Evolutionary conservation across 2,797 vertebrate genomes (phyloP).

Genomic region (Molossus molossus): DNA sequence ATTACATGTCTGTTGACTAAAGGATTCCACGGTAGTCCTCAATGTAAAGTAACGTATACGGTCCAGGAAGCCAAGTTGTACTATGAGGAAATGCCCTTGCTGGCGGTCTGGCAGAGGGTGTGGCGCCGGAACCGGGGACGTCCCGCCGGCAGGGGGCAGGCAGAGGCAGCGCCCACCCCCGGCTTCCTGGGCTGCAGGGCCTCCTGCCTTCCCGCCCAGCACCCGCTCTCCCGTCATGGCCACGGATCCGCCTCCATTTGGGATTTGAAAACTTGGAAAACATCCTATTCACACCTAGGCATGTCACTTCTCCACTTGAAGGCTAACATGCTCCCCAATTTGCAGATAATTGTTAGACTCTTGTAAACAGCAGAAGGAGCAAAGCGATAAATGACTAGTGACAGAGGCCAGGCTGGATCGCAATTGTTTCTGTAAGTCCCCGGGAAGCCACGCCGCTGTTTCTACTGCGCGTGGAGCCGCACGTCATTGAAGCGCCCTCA

Average conservation of each 20-base stretch:
- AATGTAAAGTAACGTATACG: too few relatives aligned
- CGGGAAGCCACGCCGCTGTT: constrained; percentile 63
- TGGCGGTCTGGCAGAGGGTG: accelerated
- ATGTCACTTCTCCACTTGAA: background rate
- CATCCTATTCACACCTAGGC: constrained; percentile 45
- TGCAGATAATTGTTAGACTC: constrained; percentile 45
- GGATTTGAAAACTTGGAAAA: background rate
- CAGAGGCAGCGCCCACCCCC: accelerated
- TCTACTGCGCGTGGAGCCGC: background rate
- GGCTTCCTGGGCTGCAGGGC: accelerated
- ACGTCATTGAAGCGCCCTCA: background rate
- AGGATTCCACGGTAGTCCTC: background rate
- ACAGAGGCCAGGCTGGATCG: constrained; percentile 73
- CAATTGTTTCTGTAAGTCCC: constrained; percentile 73
- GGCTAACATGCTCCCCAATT: constrained; percentile 18
- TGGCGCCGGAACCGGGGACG: too few relatives aligned
- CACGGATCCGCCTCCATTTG: background rate
- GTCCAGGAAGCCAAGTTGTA: background rate
- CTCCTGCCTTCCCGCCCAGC: accelerated
- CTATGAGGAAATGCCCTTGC: background rate
- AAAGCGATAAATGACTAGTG: constrained; percentile 63
- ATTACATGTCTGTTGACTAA: background rate
- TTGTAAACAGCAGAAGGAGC: constrained; percentile 57
- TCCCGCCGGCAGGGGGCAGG: background rate
- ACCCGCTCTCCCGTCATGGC: accelerated